Evolutionary conservation across 2,797 vertebrate species (phyloP).

Genomic region (Limnodromus scolopaceus): DNA sequence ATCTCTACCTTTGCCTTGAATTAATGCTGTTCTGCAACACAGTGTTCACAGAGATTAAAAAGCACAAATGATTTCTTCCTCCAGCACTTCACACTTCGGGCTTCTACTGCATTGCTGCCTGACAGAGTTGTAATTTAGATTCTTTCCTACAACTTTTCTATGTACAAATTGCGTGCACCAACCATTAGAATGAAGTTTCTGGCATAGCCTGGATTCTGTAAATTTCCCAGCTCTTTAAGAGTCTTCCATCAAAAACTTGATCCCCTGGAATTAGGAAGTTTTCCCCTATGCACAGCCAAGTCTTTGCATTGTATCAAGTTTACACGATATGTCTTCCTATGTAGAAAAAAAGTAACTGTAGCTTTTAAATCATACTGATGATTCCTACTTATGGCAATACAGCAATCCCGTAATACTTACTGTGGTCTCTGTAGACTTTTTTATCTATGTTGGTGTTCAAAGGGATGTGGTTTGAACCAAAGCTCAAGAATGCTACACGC

Average conservation of each 20-base stretch:
- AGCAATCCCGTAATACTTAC: background rate
- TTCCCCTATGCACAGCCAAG: background rate
- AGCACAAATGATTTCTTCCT: background rate
- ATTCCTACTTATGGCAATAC: background rate
- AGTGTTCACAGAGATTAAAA: background rate
- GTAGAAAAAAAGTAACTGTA: background rate
- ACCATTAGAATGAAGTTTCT: background rate
- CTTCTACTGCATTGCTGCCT: background rate
- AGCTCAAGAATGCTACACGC: background rate
- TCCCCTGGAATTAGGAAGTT: background rate
- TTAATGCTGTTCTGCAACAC: background rate
- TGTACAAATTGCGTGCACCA: background rate
- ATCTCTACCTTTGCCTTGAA: background rate
- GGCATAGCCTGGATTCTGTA: background rate
- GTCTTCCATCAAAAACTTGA: background rate
- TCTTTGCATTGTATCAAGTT: background rate
- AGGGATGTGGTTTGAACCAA: background rate
- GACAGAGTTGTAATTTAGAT: background rate
- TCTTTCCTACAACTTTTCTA: background rate
- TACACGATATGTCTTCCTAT: background rate
- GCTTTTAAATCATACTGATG: background rate
- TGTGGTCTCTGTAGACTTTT: background rate
- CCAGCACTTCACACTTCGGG: background rate
- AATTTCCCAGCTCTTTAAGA: background rate
- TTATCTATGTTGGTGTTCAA: background rate